Conservation (phyloP, 2,888 invertebrate genomes). For the Ephialtes manifestator region DNA sequence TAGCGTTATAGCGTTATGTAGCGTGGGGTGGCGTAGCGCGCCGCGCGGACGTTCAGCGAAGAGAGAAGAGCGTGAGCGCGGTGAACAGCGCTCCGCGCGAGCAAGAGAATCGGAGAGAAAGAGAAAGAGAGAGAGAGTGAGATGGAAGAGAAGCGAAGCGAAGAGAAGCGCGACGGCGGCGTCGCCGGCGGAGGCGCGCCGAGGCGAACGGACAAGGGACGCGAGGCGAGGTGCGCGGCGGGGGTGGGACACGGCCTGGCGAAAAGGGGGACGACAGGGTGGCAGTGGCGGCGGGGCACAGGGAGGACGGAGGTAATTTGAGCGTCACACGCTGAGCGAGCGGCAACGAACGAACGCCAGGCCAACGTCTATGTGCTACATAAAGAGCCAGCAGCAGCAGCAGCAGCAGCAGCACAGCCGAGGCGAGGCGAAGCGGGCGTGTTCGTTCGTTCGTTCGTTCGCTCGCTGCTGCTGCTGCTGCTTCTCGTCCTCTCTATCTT, state of each 20-base stretch:
- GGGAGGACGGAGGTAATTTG: slow-evolving; percentile 84
- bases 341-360: slow-evolving; percentile 82
- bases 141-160: slow-evolving; percentile 9
- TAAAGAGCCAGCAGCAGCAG: slow-evolving; percentile 78
- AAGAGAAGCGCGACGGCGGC: slow-evolving; percentile 59
- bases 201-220: slow-evolving; percentile 69
- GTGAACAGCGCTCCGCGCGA: neutral
- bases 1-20: slow-evolving; percentile 71
- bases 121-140: slow-evolving; percentile 47
- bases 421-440: too few relatives aligned
- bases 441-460: too few relatives aligned
- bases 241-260: slow-evolving; percentile 61
- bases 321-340: slow-evolving; percentile 85
- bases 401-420: slow-evolving; percentile 69
- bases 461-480: slow-evolving; percentile 20
- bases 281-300: slow-evolving; percentile 55
- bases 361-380: slow-evolving; percentile 85
- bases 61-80: slow-evolving; percentile 58
- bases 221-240: slow-evolving; percentile 52
- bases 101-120: slow-evolving; percentile 45
- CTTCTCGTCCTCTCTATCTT: slow-evolving; percentile 18
- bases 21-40: slow-evolving; percentile 73
- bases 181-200: slow-evolving; percentile 70
- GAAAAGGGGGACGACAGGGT: slow-evolving; percentile 68
- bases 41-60: slow-evolving; percentile 63